Evolutionary conservation across 2,113 vertebrate genomes (phyloP), one percentile per base, ranked within the genome.

Genomic region (Barnardius zonarius): DNA sequence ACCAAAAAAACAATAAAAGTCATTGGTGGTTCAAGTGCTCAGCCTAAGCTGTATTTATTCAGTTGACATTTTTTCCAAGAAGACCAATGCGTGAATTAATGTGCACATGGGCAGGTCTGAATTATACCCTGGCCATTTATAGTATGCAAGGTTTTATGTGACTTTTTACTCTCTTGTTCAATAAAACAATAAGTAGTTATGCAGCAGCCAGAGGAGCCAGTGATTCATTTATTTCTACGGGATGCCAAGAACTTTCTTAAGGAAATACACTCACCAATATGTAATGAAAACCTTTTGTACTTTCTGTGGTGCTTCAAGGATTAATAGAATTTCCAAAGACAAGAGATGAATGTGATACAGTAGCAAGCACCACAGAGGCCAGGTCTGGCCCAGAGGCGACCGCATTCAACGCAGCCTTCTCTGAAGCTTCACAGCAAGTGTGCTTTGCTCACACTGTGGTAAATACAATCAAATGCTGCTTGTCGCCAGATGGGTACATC

Each of bases 141-240:
- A 98, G 95, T 85, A 97, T 93, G 95, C 57, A 84, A 68, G 94
- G 73, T 96, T 98, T 98, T 97, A 97, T 98, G 88, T 96, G 96
- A 97, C 92, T 97, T 97, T 96, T 97, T 97, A 97, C 95, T 97
- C 96, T 96, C 96, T 97, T 96, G 79, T 96, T 98, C 97, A 98
- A 94, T 97, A 97, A 98, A 98, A 98, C 97, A 98, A 97, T 97
- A 96, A 74, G 84, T 95, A 90, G 92, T 98, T 98, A 97, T 98
- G 93, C 92, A 94, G 97, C 94, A 96, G 97, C 96, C 97, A 98
- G 97, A 97, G 52, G 66, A 96, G 84, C 64, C 54, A 84, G 96
- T 96, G 96, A 98, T 97, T 97, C 97, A 96, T 96, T 95, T 74
- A 85, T 88, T 95, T 92, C 85, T 76, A 95, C 1, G 30, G 90